A percentile compares a stretch with the other conserved stretches of the same genome.
Evolutionary conservation across 2,113 vertebrate genomes (phyloP).

Genomic region (Osmerus mordax): DNA sequence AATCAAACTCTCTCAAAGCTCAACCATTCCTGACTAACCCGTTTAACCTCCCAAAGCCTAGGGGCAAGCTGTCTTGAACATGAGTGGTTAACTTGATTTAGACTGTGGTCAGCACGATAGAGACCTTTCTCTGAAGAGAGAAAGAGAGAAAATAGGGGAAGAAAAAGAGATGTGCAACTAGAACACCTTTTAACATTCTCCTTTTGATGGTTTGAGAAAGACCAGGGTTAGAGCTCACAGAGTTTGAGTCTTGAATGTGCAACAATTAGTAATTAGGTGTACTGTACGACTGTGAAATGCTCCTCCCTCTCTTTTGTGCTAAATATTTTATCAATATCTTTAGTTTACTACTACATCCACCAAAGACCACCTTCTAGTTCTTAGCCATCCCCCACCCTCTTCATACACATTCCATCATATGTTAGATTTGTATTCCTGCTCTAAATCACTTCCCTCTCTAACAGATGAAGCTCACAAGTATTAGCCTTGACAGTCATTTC

Average conservation of each 20-base stretch:
- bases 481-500: slow-evolving; percentile 52
- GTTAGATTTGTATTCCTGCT: slow-evolving; percentile 60
- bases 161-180: no score
- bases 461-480: slow-evolving; percentile 65
- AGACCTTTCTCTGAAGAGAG: background rate
- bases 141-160: no score
- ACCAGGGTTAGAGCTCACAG: no score
- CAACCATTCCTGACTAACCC: slow-evolving; percentile 23
- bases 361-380: slow-evolving; percentile 33
- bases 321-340: no score
- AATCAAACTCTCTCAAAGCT: background rate
- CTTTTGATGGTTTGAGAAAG: no score
- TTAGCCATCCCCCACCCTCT: background rate
- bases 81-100: background rate
- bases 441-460: slow-evolving; percentile 71
- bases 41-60: slow-evolving; percentile 27
- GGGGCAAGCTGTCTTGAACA: background rate
- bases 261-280: no score
- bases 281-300: no score
- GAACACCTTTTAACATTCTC: no score
- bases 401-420: slow-evolving; percentile 14
- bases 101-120: background rate
- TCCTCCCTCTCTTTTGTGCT: no score
- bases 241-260: no score
- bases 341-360: slow-evolving; percentile 12